These are phyloP conservation scores for Amphiprion clarkii DNA, from an alignment of 2,797 vertebrate genomes.

Conservation along the genomic window DNA sequence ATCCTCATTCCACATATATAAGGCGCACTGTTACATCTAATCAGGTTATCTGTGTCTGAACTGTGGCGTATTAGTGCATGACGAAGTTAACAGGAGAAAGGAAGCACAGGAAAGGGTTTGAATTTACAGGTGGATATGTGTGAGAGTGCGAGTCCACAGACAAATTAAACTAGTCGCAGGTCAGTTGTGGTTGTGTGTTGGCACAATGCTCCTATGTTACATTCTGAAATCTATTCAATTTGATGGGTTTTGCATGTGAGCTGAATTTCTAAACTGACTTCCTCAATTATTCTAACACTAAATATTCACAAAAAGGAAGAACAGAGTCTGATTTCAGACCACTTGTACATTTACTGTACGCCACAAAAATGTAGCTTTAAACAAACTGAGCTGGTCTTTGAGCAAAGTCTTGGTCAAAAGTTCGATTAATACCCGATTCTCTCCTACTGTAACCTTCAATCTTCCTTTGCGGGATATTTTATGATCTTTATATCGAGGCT, in stretches of 20 bases:
- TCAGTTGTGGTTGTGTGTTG: not conserved
- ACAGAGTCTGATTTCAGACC: no score
- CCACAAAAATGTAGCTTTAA: no score
- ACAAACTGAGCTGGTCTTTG: no score
- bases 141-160: not conserved
- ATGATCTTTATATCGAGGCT: no score
- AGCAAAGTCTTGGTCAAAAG: no score
- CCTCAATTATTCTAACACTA: no score
- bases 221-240: not conserved
- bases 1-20: slow-evolving; percentile 6
- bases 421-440: no score
- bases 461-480: no score
- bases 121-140: slow-evolving; percentile 29
- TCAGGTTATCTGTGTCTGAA: slow-evolving; percentile 30
- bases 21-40: slow-evolving; percentile 19
- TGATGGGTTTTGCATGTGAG: not conserved
- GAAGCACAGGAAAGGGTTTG: slow-evolving; percentile 23
- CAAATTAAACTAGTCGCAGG: slow-evolving; percentile 32
- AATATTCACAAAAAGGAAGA: no score
- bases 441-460: no score
- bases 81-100: slow-evolving; percentile 25
- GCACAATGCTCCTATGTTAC: not conserved
- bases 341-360: no score
- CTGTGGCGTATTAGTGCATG: slow-evolving; percentile 13
- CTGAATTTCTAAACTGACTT: not conserved